Conservation (phyloP, 2,888 invertebrate genomes). For the Acanthopleura granulata region DNA sequence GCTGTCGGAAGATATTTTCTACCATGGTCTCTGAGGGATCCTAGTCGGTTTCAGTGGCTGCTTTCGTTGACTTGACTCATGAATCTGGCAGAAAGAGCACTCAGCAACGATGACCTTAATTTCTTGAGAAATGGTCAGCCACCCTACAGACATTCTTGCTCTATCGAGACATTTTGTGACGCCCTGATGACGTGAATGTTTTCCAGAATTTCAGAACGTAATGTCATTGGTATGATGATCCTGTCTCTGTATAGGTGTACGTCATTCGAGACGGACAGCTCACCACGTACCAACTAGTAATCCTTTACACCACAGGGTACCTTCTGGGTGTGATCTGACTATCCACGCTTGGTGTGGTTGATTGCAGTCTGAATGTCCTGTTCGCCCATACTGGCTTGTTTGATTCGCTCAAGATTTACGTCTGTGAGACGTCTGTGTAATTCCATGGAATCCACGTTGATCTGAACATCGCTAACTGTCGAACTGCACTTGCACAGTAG, state of each 20-base stretch:
- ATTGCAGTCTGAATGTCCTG: slow-evolving; percentile 18
- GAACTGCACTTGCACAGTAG: too few species aligned
- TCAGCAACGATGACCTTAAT: slow-evolving; percentile 23
- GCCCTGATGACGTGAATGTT: too few species aligned
- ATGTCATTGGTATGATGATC: too few species aligned
- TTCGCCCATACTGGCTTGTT: slow-evolving; percentile 22
- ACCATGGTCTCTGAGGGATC: slow-evolving; percentile 34
- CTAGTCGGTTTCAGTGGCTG: slow-evolving; percentile 31
- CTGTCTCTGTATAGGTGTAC: too few species aligned
- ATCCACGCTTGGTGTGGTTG: slow-evolving; percentile 24
- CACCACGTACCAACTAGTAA: background rate
- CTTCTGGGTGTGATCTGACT: slow-evolving; percentile 25
- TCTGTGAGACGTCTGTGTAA: too few species aligned
- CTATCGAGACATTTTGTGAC: too few species aligned
- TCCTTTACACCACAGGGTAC: background rate
- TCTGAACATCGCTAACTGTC: too few species aligned
- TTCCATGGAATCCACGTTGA: too few species aligned
- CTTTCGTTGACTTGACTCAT: slow-evolving; percentile 28
- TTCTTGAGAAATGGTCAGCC: slow-evolving; percentile 30
- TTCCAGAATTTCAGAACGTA: too few species aligned
- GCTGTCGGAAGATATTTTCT: slow-evolving; percentile 33
- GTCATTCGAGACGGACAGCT: background rate
- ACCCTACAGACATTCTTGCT: slow-evolving; percentile 34
- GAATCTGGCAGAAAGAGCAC: slow-evolving; percentile 30
- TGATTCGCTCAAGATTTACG: slow-evolving; percentile 24